Base-by-base conservation (phyloP, 2,888 invertebrate genomes). In the Drosophila demipolita region DNA sequence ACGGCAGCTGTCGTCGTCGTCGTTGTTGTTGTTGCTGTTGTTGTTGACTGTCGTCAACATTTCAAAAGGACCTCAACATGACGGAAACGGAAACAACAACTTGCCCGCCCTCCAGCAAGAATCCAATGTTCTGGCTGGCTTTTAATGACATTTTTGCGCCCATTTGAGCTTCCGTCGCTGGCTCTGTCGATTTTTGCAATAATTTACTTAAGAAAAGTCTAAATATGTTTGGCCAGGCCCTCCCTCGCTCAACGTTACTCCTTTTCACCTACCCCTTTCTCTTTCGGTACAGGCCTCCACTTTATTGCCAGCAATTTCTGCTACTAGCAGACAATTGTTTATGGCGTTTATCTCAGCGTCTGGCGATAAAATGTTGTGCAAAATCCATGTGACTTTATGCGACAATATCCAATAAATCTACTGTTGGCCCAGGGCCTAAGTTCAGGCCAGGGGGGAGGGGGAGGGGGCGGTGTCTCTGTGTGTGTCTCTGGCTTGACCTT, bases 351-450 rank as follows among this genome's bases (percentile, higher is more conserved):
- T 87, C 86, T 87, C 61, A 66, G 67, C 65, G 84, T 76, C 86
- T 80, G 83, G 75, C 82, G 86, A 87, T 86, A 89, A 89, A 89
- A 89, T 79, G 81, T 54, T 80, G 76, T 74, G 70, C 75, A 67
- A 78, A 85, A 83, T 78, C 87, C 80, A 83, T 80, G 81, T 80
- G 80, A 87, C 80, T 81, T 83, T 83, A 83, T 84, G 83, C 85
- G 78, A 85, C 82, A 88, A 89, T 88, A 87, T 87, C 90, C 89
- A 90, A 90, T 90, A 90, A 90, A 90, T 90, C 89, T 79, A 70
- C 61, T 48, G 67, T 83, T 75, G 58, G 57, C 65, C 67, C 68
- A 29, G 49, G 65, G 65, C 65, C 55, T 40, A 20, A 40, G 73
- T 57, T 15, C 38, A 33, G 9, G 32, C n/a, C 11, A 23, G 2